Conservation (phyloP, 2,113 vertebrate species). For the Crotalus horridus region DNA sequence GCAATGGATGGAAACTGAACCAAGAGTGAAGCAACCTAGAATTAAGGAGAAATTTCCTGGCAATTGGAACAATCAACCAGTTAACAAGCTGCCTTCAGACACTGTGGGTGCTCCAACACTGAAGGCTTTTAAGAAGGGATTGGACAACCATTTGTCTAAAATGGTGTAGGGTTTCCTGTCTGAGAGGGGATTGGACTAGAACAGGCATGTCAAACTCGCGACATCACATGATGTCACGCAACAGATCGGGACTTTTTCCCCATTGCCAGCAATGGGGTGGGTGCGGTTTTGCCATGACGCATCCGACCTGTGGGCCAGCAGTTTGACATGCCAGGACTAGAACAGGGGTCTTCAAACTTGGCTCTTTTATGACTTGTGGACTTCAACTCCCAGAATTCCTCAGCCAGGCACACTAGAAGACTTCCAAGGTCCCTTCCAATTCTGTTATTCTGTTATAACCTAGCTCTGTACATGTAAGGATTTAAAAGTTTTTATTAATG, state of each 20-base stretch:
- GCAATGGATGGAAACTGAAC: neutral
- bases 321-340: neutral
- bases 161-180: neutral
- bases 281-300: too few relatives aligned
- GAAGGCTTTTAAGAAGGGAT: neutral
- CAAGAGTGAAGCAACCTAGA: neutral
- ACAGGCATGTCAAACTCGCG: too few relatives aligned
- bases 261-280: too few relatives aligned
- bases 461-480: neutral
- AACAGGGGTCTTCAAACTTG: too few relatives aligned
- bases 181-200: neutral
- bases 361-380: too few relatives aligned
- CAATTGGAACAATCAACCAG: neutral
- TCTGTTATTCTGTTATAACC: neutral
- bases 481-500: neutral
- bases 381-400: too few relatives aligned
- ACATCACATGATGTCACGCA: too few relatives aligned
- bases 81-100: neutral
- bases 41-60: neutral
- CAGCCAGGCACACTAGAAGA: neutral
- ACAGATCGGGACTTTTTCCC: too few relatives aligned
- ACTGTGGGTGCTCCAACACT: neutral
- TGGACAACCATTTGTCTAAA: neutral
- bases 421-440: neutral
- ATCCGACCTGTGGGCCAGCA: too few relatives aligned